Percentiles rank a stretch among this genome's conserved stretches.
Evolutionary conservation across 2,797 vertebrate species (phyloP).

Genomic region (Peromyscus nudipes): DNA sequence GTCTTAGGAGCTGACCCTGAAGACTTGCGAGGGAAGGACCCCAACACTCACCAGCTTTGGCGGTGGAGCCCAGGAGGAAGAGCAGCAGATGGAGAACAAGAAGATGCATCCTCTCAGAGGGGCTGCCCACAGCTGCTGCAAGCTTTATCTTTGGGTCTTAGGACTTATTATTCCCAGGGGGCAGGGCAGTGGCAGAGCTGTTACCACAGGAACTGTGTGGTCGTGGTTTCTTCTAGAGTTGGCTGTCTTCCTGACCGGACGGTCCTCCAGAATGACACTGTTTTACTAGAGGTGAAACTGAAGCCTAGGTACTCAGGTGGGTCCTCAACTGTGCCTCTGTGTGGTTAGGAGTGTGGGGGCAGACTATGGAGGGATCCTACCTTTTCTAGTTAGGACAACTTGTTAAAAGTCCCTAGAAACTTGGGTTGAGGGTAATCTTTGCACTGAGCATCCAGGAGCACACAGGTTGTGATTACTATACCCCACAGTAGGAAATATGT

Average conservation of each 20-base stretch:
- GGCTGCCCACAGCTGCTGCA: neutral
- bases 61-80: neutral
- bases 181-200: conserved; percentile 1
- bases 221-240: conserved; percentile 4
- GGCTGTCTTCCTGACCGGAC: neutral
- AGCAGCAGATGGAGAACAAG: neutral
- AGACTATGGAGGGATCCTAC: neutral
- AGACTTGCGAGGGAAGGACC: neutral
- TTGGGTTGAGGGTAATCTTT: neutral
- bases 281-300: neutral
- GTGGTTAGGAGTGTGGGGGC: neutral
- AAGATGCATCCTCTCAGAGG: conserved; percentile 59
- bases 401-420: conserved; percentile 34
- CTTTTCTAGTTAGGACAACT: neutral
- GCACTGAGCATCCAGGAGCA: neutral
- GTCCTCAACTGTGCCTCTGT: neutral
- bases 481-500: neutral
- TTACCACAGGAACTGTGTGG: conserved; percentile 65
- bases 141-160: neutral
- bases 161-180: conserved; percentile 59
- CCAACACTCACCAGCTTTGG: conserved; percentile 62
- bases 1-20: neutral
- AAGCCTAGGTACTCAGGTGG: neutral
- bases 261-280: neutral
- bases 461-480: neutral